Evolutionary conservation across 1,140 invertebrate genomes (phyloP), one percentile per base, ranked within the genome.

Genomic region (Stegodyphus dumicola): DNA sequence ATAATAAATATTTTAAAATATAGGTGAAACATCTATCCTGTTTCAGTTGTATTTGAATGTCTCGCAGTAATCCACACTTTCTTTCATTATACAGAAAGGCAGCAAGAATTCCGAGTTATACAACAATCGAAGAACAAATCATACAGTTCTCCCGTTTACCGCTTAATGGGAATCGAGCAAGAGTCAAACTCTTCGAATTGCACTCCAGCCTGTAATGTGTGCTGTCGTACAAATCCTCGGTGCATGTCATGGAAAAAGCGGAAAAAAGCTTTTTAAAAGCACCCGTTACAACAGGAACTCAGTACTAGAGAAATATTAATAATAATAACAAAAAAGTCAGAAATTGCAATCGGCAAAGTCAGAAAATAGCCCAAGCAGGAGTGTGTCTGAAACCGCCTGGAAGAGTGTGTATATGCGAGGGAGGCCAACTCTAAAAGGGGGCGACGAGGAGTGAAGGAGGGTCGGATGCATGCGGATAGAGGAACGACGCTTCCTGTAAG

Each of bases 401-500:
- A 48, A 51, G 48, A 13, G 51, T 75, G 48, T n/a, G 70, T 64
- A 11, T 67, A 13, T 67, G 53, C 48, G 54, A 51, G 71, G 13
- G 52, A n/a, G 18, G 13, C n/a, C 10, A 51, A 74, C 71, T 74
- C 71, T 74, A 18, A 56, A n/a, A 17, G 70, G 56, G 77, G 51
- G 65, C n/a, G 18, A 33, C 17, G 33, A 18, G 6, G 15, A 53
- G 51, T 15, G 60, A 48, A 54, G 52, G 17, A 56, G 60, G 51
- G 69, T 53, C 56, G 65, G 69, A 33, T 49, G 53, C 9, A 9
- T 60, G 9, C 7, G 49, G 51, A 56, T 48, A 52, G 49, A 54
- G 77, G 51, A 69, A 54, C 52, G 18, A 56, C 67, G 81, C 73
- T 84, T 84, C 81, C 81, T 74, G 81, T 74, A 71, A 80, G 78